Percentiles rank a stretch among this genome's conserved stretches.
phyloP scores from a whole-genome alignment of 1,140 invertebrate genomes.

The Gerris buenoi region DNA sequence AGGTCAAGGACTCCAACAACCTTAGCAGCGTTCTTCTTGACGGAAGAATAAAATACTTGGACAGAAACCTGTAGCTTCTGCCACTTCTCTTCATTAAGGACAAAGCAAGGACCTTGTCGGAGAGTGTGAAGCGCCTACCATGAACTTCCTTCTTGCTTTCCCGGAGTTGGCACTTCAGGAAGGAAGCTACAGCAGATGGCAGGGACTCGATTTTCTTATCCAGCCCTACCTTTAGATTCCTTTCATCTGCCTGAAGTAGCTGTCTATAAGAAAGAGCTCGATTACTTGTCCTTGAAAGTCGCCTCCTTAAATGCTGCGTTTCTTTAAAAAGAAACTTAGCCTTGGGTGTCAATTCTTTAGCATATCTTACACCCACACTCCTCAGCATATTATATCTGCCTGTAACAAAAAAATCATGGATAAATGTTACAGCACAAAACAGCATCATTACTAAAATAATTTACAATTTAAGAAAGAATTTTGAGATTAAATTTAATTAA shows the following conservation, averaged over 20 bases:
- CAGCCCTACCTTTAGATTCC: too few relatives aligned
- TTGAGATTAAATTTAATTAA: too few relatives aligned
- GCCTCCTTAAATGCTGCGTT: background rate
- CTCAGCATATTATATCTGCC: background rate
- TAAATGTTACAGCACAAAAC: too few relatives aligned
- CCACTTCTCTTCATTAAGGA: background rate
- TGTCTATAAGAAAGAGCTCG: too few relatives aligned
- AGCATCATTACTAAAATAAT: too few relatives aligned
- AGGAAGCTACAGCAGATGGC: too few relatives aligned
- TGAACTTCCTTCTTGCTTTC: too few relatives aligned
- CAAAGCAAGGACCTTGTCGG: background rate
- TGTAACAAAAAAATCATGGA: background rate
- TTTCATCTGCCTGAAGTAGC: too few relatives aligned
- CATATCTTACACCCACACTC: background rate
- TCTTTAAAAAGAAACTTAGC: background rate
- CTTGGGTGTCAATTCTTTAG: background rate
- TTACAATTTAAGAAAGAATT: too few relatives aligned
- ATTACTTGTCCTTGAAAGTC: too few relatives aligned
- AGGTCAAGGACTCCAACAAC: background rate
- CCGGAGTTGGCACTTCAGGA: too few relatives aligned
- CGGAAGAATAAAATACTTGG: background rate
- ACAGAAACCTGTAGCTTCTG: background rate
- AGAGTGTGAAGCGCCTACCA: background rate
- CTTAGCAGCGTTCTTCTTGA: background rate
- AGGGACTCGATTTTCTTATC: too few relatives aligned